A percentile compares a stretch with the other conserved stretches of the same genome.
These are phyloP conservation scores for Ornithoptera priamus DNA, from an alignment of 2,888 invertebrate species.

Conservation along the genomic window DNA sequence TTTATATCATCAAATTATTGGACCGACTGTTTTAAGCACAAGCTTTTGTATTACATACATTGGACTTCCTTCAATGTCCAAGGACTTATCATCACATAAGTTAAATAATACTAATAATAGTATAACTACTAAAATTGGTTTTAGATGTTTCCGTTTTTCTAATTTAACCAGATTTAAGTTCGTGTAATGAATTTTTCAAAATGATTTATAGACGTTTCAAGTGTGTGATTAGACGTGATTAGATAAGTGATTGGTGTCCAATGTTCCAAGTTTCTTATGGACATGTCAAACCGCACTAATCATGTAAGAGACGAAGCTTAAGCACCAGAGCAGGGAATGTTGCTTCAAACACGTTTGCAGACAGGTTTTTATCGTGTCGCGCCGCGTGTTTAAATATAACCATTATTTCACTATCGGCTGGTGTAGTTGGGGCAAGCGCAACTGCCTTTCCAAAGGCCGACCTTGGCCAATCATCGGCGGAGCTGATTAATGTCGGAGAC, in stretches of 20 bases:
- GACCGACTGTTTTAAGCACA: too few species aligned
- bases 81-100: too few species aligned
- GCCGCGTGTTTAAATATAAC: conserved; percentile 27
- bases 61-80: too few species aligned
- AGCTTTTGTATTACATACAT: too few species aligned
- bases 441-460: conserved; percentile 54
- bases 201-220: conserved; percentile 7
- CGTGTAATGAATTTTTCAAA: not conserved
- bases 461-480: conserved; percentile 51
- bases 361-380: conserved; percentile 29
- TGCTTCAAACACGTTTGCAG: conserved; percentile 27
- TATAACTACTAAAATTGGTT: too few species aligned
- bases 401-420: conserved; percentile 26
- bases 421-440: conserved; percentile 32
- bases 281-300: conserved; percentile 28
- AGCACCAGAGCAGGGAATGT: conserved; percentile 25
- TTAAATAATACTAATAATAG: too few species aligned
- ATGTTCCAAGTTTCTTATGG: conserved; percentile 14
- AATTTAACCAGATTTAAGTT: too few species aligned
- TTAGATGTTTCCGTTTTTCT: too few species aligned
- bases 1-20: too few species aligned
- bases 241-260: conserved; percentile 16
- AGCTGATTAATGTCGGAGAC: conserved; percentile 43
- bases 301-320: conserved; percentile 30
- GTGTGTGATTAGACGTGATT: conserved; percentile 16